These are phyloP conservation scores for Potamilus streckersoni DNA, from an alignment of 1,140 invertebrate species.

Conservation along the genomic window DNA sequence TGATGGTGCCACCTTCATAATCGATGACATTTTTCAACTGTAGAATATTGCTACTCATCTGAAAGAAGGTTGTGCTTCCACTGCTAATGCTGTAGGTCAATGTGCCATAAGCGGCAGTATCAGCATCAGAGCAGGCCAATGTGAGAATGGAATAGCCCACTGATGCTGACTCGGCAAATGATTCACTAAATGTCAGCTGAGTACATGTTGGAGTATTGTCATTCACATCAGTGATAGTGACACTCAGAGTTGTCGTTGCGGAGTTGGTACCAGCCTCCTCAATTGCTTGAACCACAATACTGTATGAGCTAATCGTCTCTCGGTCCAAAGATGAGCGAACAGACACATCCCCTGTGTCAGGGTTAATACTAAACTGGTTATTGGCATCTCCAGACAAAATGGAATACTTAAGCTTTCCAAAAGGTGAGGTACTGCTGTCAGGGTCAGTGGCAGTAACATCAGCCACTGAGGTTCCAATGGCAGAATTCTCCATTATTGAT, in stretches of 20 bases:
- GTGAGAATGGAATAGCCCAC: slow-evolving; percentile 22
- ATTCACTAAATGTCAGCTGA: slow-evolving; percentile 28
- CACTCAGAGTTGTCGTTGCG: slow-evolving; percentile 34
- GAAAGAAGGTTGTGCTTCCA: slow-evolving; percentile 36
- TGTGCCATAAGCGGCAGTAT: slow-evolving; percentile 22
- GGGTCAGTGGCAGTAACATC: slow-evolving; percentile 41
- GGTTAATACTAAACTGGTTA: slow-evolving; percentile 45
- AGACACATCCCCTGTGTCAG: slow-evolving; percentile 35
- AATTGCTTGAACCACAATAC: slow-evolving; percentile 40
- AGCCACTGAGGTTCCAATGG: slow-evolving; percentile 31
- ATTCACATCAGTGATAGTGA: slow-evolving; percentile 50
- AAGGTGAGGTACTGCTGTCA: slow-evolving; percentile 25
- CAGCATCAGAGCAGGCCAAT: slow-evolving; percentile 43
- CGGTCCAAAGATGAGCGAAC: slow-evolving; percentile 36
- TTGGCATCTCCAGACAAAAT: slow-evolving; percentile 43
- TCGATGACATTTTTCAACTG: slow-evolving; percentile 35
- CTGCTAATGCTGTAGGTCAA: slow-evolving; percentile 41
- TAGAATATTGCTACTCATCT: slow-evolving; percentile 23
- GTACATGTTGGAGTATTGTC: slow-evolving; percentile 48
- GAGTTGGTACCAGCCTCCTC: slow-evolving; percentile 37
- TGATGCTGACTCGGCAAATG: slow-evolving; percentile 16
- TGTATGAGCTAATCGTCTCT: slow-evolving; percentile 36
- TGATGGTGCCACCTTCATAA: slow-evolving; percentile 38
- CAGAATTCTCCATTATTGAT: slow-evolving; percentile 29
- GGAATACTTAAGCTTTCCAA: slow-evolving; percentile 35